phyloP scores from a whole-genome alignment of 2,888 invertebrate species.

The Acholoe squamosa region DNA sequence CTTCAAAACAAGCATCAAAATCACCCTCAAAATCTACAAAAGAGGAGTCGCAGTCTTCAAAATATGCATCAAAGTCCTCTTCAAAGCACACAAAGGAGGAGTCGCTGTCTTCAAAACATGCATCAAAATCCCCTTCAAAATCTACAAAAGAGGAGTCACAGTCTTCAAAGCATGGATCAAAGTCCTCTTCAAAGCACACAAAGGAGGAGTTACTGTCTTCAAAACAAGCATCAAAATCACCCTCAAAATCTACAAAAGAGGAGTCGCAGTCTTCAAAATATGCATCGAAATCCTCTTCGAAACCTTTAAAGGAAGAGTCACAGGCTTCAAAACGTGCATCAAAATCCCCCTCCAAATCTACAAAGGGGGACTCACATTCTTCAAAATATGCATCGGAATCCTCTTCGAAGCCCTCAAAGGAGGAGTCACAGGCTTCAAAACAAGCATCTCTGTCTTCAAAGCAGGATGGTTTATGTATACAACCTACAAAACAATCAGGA shows the following conservation, averaged over 20 bases:
- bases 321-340: constrained; percentile 12
- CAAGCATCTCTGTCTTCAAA: not conserved
- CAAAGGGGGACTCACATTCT: not conserved
- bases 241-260: not conserved
- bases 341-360: not conserved
- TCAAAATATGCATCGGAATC: not conserved
- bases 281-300: not conserved
- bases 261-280: not conserved
- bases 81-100: not conserved
- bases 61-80: not conserved
- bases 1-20: constrained; percentile 25
- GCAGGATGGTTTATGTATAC: not conserved
- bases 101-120: not conserved
- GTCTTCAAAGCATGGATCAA: not conserved
- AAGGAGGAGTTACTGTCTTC: not conserved
- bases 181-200: not conserved
- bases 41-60: not conserved
- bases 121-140: not conserved
- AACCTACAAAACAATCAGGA: not conserved
- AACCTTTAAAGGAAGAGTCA: too few species aligned
- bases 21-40: not conserved
- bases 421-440: not conserved
- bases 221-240: not conserved
- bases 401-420: not conserved
- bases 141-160: not conserved